These are phyloP conservation scores for Melanocharis versteri DNA, from an alignment of 2,113 vertebrate genomes.

Conservation along the genomic window DNA sequence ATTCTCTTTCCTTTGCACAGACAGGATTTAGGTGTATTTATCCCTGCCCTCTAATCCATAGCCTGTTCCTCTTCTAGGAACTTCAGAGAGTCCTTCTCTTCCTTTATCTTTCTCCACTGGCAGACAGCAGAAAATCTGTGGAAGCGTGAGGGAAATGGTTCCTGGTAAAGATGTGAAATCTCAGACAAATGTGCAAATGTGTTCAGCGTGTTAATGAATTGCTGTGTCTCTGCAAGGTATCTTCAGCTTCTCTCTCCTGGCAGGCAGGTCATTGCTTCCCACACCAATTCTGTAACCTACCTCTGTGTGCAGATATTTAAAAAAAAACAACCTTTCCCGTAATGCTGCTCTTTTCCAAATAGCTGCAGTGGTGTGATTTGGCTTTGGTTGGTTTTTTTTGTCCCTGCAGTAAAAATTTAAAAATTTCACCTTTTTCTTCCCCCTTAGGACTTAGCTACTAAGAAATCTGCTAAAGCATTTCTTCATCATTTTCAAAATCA, in stretches of 20 bases:
- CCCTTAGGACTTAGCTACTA: background rate
- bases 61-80: background rate
- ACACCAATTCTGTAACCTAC: background rate
- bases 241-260: background rate
- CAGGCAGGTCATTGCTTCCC: background rate
- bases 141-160: background rate
- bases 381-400: background rate
- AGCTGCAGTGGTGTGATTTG: background rate
- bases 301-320: background rate
- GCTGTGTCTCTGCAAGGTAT: accelerated
- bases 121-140: background rate
- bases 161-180: background rate
- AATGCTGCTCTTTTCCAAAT: background rate
- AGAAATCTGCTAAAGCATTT: background rate
- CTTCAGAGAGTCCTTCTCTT: background rate
- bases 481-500: background rate
- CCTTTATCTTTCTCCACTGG: background rate
- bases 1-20: background rate
- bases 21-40: background rate
- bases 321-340: background rate
- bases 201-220: background rate
- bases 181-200: background rate
- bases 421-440: background rate
- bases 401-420: background rate
- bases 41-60: background rate